phyloP scores from a whole-genome alignment of 2,113 vertebrate genomes.

The Sialia sialis region DNA sequence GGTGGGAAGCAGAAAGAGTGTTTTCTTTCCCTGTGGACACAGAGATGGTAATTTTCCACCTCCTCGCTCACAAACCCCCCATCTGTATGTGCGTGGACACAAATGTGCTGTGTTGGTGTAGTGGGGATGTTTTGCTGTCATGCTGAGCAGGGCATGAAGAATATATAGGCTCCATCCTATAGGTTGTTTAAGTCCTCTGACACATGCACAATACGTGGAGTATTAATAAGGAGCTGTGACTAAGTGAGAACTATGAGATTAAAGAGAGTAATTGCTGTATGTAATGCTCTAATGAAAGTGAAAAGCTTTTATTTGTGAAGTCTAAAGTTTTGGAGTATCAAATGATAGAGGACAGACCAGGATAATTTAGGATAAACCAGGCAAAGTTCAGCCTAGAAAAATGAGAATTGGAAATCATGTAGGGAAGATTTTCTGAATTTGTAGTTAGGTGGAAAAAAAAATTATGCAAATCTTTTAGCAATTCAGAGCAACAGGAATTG shows the following conservation, averaged over 20 bases:
- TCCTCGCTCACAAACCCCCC: rapidly evolving
- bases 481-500: not conserved
- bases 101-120: not conserved
- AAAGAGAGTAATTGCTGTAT: not conserved
- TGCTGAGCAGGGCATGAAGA: not conserved
- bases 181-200: not conserved
- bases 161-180: not conserved
- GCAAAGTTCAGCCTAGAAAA: not conserved
- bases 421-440: not conserved
- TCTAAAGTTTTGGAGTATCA: not conserved
- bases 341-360: not conserved
- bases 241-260: not conserved
- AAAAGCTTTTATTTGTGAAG: not conserved
- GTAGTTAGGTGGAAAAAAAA: not conserved
- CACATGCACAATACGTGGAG: rapidly evolving
- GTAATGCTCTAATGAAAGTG: not conserved
- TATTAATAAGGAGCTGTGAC: not conserved
- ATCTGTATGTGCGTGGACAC: rapidly evolving
- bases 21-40: not conserved
- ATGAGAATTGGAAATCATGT: not conserved
- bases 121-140: not conserved
- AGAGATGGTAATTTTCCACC: not conserved
- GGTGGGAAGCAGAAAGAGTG: not conserved
- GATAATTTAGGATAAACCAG: not conserved
- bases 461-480: not conserved